These are phyloP conservation scores for Thamnaconus septentrionalis DNA, from an alignment of 2,113 vertebrate genomes.

Conservation along the genomic window DNA sequence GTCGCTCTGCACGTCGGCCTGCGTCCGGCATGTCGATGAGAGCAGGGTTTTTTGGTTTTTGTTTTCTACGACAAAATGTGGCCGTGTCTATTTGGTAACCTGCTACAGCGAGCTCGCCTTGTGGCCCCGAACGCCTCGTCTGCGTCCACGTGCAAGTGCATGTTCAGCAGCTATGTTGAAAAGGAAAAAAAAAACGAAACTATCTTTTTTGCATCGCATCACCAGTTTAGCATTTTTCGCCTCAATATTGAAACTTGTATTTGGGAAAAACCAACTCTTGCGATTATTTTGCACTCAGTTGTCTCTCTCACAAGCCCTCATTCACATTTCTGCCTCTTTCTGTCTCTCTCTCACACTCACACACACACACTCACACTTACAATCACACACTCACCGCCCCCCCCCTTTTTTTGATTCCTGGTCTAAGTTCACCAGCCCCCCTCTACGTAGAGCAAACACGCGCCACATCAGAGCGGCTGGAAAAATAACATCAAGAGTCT, in stretches of 20 bases:
- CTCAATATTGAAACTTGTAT: too few relatives aligned
- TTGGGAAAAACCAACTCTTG: too few relatives aligned
- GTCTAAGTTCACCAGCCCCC: conserved; percentile 15
- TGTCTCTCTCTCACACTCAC: neutral
- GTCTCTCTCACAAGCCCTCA: too few relatives aligned
- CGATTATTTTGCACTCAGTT: too few relatives aligned
- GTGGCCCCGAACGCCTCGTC: too few relatives aligned
- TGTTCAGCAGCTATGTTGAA: too few relatives aligned
- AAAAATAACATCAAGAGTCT: conserved; percentile 29
- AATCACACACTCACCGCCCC: neutral
- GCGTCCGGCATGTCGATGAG: conserved; percentile 36
- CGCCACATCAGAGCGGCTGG: conserved; percentile 14
- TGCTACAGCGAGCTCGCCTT: too few relatives aligned
- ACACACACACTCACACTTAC: conserved; percentile 7
- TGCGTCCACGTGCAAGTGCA: too few relatives aligned
- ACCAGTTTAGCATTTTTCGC: too few relatives aligned
- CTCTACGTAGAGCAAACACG: conserved; percentile 33
- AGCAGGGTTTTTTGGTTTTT: conserved; percentile 33
- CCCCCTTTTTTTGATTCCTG: conserved; percentile 13
- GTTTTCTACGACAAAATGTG: conserved; percentile 47
- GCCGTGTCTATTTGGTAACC: neutral
- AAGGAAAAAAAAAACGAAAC: too few relatives aligned
- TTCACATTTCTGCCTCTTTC: too few relatives aligned
- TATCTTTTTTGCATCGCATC: too few relatives aligned
- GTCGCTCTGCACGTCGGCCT: conserved; percentile 13